Evolutionary conservation across 1,140 invertebrate species (phyloP).

Genomic region (Brachionus sp.): DNA sequence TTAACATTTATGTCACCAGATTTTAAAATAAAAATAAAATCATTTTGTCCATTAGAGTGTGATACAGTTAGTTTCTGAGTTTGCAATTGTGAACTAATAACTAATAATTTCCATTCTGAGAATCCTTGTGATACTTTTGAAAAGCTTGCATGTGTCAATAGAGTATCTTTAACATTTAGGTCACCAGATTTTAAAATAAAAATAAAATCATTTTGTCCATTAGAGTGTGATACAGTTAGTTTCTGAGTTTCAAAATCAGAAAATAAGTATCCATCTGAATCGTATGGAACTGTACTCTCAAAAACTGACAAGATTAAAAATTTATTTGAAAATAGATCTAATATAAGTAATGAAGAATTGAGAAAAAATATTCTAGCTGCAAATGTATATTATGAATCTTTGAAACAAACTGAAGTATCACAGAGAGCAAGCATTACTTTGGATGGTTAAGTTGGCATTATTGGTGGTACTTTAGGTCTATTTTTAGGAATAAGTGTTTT

Average conservation of each 20-base stretch:
- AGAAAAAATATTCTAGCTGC: background rate
- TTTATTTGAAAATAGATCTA: background rate
- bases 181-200: background rate
- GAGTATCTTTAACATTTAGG: background rate
- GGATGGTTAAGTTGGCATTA: background rate
- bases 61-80: background rate
- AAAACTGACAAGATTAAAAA: background rate
- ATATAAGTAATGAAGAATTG: background rate
- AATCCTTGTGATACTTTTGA: background rate
- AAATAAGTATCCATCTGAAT: background rate
- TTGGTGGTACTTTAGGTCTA: constrained; percentile 31
- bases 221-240: background rate
- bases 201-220: background rate
- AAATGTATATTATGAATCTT: background rate
- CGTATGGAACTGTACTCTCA: background rate
- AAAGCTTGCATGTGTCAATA: background rate
- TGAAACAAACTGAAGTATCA: constrained; percentile 9
- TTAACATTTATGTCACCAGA: background rate
- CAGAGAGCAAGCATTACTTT: background rate
- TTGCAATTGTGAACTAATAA: background rate
- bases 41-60: background rate
- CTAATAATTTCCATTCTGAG: background rate
- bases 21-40: background rate
- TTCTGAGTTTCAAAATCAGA: background rate
- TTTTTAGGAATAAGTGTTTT: constrained; percentile 13